Percentiles rank a stretch among this genome's conserved stretches.
These are phyloP conservation scores for Ceratitis capitata DNA, from an alignment of 1,140 invertebrate species.

Conservation along the genomic window DNA sequence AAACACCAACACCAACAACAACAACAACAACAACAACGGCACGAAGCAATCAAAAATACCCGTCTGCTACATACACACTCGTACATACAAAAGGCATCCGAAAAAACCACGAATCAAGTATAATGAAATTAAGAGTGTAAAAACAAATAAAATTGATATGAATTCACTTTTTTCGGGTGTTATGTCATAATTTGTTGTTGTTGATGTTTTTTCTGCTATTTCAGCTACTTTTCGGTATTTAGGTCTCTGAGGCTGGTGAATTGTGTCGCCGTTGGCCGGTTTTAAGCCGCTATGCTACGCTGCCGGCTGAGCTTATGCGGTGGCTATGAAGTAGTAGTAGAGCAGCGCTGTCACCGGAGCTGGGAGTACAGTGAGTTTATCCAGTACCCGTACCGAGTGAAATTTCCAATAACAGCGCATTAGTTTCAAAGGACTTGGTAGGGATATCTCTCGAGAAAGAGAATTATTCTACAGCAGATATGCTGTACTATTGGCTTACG, in stretches of 20 bases:
- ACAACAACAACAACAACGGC: background rate
- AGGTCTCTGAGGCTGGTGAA: constrained; percentile 18
- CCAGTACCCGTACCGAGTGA: too few species aligned
- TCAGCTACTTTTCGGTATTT: constrained; percentile 3
- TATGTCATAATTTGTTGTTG: constrained; percentile 34
- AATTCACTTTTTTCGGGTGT: constrained; percentile 33
- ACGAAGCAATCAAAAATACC: background rate
- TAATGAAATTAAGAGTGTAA: constrained; percentile 28
- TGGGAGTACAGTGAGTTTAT: too few species aligned
- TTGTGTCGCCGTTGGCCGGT: constrained; percentile 22
- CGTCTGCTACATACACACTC: background rate
- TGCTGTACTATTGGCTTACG: too few species aligned
- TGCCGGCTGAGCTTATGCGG: background rate
- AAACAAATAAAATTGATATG: constrained; percentile 21
- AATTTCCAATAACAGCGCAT: too few species aligned
- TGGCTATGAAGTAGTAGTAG: background rate
- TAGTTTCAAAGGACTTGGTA: too few species aligned
- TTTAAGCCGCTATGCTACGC: background rate
- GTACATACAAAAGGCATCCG: background rate
- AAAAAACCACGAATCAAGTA: background rate
- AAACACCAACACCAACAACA: background rate
- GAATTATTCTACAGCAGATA: too few species aligned
- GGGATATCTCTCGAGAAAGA: too few species aligned
- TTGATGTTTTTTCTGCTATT: background rate
- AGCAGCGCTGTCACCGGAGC: too few species aligned